phyloP scores from a whole-genome alignment of 1,140 invertebrate genomes.

The Apis laboriosa region DNA sequence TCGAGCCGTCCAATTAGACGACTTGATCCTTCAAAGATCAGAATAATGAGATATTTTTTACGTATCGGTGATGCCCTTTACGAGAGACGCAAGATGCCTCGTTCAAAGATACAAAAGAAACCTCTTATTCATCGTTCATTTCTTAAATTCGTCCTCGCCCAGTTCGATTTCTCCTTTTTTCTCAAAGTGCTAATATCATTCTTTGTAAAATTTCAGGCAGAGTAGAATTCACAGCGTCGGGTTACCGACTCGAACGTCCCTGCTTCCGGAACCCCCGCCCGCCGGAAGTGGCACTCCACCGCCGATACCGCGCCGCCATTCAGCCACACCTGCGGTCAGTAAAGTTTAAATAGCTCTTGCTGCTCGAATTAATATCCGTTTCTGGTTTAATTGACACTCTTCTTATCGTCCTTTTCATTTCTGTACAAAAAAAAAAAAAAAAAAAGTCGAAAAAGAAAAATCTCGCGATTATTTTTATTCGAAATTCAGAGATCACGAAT shows the following conservation, averaged over 20 bases:
- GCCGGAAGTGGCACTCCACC: conserved; percentile 65
- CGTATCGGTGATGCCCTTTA: too few relatives aligned
- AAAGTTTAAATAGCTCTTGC: conserved; percentile 19
- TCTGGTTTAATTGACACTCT: neutral
- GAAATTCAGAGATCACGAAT: too few relatives aligned
- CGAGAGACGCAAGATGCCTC: too few relatives aligned
- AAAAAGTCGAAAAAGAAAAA: neutral
- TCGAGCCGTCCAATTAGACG: neutral
- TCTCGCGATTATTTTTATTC: neutral
- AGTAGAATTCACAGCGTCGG: conserved; percentile 75
- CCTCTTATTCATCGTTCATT: neutral
- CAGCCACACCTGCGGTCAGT: conserved; percentile 74
- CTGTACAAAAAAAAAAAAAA: too few relatives aligned
- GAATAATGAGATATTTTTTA: neutral
- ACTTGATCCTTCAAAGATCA: neutral
- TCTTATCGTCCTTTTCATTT: neutral
- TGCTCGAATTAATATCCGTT: neutral
- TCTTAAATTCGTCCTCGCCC: neutral
- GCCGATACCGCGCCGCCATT: conserved; percentile 76
- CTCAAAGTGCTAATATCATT: neutral
- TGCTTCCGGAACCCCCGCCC: conserved; percentile 67
- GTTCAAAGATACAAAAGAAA: neutral
- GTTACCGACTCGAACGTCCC: conserved; percentile 68
- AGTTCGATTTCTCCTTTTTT: neutral
- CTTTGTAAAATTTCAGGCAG: conserved; percentile 63